Evolutionary conservation across 2,113 vertebrate genomes (phyloP).

Genomic region (Laticauda laticaudata): DNA sequence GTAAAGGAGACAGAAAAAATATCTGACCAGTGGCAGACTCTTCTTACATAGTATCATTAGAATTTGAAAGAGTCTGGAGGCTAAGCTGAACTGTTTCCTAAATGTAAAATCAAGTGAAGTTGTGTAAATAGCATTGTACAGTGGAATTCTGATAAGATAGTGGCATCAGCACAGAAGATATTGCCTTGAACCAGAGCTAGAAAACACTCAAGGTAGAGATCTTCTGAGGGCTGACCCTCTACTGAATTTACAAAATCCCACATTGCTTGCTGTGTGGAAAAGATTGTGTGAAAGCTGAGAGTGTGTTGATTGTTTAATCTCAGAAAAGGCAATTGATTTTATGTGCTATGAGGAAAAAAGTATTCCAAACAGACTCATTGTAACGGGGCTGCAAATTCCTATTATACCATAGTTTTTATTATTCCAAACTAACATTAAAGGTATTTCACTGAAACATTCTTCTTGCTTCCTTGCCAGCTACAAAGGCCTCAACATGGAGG

Average conservation of each 20-base stretch:
- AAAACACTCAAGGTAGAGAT: not conserved
- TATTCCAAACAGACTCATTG: not conserved
- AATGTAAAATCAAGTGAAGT: not conserved
- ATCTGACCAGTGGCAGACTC: not conserved
- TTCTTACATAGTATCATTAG: not conserved
- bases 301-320: not conserved
- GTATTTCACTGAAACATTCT: not conserved
- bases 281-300: not conserved
- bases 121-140: not conserved
- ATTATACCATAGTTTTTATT: too few species aligned
- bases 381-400: not conserved
- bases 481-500: not conserved
- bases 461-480: not conserved
- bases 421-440: too few species aligned
- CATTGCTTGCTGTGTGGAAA: not conserved
- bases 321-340: not conserved
- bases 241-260: not conserved
- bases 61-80: not conserved
- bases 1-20: not conserved
- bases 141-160: not conserved
- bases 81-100: not conserved
- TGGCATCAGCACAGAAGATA: not conserved
- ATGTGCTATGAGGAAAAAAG: not conserved
- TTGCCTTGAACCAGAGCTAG: not conserved
- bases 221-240: not conserved